Base-by-base conservation (phyloP, 2,888 invertebrate species). In the Nematopogon swammerdamellus region DNA sequence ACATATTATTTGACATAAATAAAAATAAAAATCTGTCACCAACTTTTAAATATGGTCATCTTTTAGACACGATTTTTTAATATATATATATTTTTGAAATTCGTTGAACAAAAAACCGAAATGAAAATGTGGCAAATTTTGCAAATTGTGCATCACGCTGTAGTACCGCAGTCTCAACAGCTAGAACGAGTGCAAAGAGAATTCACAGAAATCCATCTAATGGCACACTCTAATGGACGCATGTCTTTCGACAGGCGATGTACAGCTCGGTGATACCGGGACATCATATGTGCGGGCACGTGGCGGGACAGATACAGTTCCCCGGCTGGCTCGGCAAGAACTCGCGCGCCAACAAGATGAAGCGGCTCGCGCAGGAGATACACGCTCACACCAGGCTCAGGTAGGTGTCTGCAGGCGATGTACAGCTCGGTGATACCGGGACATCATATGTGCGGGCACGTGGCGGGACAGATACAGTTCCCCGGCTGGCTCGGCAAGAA, bases 281-380 rank as follows among this genome's bases (percentile, higher is more conserved):
- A 0, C 84, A 89, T 59, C 79, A 85, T 49, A 85, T 98, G 85
- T 82, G 87, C 19, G 98, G 98, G 0, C 83, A 87, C 61, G 69
- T 96, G 51, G 76, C 82, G 0, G 86, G 85, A 0, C 89, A 89
- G 79, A 89, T 96, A 18, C 88, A 89, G 62, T 99, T 99, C 70
- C 99, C 99, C 2, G 79, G 84, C 42, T 99, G 98, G 97, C 85
- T 99, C 49, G 99, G 99, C 1, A 95, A 95, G 72, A 94, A 97
- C 76, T 97, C 98, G 0, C 88, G 86, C 54, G 76, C 83, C 17
- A 86, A 75, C 55, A 98, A 97, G 75, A 86, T 91, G 63, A 85
- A 88, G 45, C 81, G 97, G 18, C 79, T 96, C 46, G 75, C 90
- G 11, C 90, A 91, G 68, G 94, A 95, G 68, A 80, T 97, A 48